phyloP scores from a whole-genome alignment of 2,888 invertebrate species.

The Agonopterix arenella region DNA sequence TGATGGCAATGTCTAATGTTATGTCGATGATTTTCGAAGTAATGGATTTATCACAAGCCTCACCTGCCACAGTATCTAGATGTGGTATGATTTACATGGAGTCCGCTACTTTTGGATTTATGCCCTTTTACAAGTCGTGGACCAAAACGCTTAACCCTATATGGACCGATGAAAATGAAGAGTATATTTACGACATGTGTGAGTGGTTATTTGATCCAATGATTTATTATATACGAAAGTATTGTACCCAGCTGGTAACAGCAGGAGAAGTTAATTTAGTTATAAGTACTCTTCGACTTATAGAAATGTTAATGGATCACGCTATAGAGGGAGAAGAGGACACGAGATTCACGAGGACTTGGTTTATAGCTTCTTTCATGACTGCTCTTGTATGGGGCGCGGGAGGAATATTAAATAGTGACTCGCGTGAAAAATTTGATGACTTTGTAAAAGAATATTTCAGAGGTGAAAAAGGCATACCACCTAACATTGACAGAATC shows the following conservation, averaged over 20 bases:
- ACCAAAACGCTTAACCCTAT: slow-evolving; percentile 78
- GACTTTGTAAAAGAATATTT: slow-evolving; percentile 75
- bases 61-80: slow-evolving; percentile 91
- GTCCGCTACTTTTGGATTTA: slow-evolving; percentile 88
- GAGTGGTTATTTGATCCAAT: slow-evolving; percentile 89
- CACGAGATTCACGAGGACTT: slow-evolving; percentile 80
- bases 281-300: slow-evolving; percentile 82
- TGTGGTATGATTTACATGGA: slow-evolving; percentile 96
- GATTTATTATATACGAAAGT: slow-evolving; percentile 82
- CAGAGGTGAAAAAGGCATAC: slow-evolving; percentile 59
- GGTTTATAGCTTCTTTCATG: slow-evolving; percentile 87
- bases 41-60: slow-evolving; percentile 89
- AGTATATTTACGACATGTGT: slow-evolving; percentile 78
- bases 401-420: slow-evolving; percentile 85
- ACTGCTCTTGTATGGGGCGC: slow-evolving; percentile 90
- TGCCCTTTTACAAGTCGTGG: slow-evolving; percentile 90
- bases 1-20: slow-evolving; percentile 86
- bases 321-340: slow-evolving; percentile 84
- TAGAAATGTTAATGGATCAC: slow-evolving; percentile 87
- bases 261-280: slow-evolving; percentile 85
- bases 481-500: slow-evolving; percentile 77
- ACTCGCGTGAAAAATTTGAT: slow-evolving; percentile 83
- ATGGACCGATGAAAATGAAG: slow-evolving; percentile 80
- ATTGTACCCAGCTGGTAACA: slow-evolving; percentile 79
- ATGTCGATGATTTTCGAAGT: slow-evolving; percentile 95